Conservation (phyloP, 2,888 invertebrate genomes). For the Phymatocera aterrima region DNA sequence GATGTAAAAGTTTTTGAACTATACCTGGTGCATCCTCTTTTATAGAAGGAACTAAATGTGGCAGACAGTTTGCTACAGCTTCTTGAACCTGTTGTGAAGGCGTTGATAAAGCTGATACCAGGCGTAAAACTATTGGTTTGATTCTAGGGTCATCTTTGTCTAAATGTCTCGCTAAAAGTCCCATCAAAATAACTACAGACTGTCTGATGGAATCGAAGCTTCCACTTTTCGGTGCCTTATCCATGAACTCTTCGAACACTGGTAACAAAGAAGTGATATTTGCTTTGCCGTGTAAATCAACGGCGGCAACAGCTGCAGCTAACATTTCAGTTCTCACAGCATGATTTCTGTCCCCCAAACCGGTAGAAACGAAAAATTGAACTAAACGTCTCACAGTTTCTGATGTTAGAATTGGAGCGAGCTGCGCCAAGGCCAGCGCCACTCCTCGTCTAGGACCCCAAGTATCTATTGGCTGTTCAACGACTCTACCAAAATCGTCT, state of each 20-base stretch:
- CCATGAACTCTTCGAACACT: slow-evolving; percentile 95
- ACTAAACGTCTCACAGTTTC: slow-evolving; percentile 84
- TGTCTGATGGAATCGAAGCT: slow-evolving; percentile 95
- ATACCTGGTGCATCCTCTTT: slow-evolving; percentile 93
- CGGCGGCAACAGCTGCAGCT: slow-evolving; percentile 92
- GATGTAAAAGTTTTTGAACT: slow-evolving; percentile 90
- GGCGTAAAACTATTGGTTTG: slow-evolving; percentile 93
- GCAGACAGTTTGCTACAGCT: slow-evolving; percentile 96
- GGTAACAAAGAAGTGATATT: slow-evolving; percentile 83
- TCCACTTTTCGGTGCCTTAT: slow-evolving; percentile 93
- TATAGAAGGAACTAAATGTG: slow-evolving; percentile 94
- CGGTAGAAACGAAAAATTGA: slow-evolving; percentile 90
- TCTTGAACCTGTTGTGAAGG: slow-evolving; percentile 99
- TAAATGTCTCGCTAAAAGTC: slow-evolving; percentile 96
- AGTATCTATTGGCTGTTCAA: slow-evolving; percentile 90
- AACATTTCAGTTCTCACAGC: slow-evolving; percentile 93
- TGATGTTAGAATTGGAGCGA: slow-evolving; percentile 85
- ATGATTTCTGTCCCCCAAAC: slow-evolving; percentile 90
- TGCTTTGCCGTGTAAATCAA: slow-evolving; percentile 95
- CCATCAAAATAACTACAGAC: slow-evolving; percentile 97
- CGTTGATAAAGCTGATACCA: slow-evolving; percentile 94
- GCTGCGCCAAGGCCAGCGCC: slow-evolving; percentile 87
- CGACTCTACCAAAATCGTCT: slow-evolving; percentile 94
- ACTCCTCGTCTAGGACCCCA: slow-evolving; percentile 95
- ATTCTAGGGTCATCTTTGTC: slow-evolving; percentile 92